Evolutionary conservation across 2,113 vertebrate genomes (phyloP).

Genomic region (Spea bombifrons): DNA sequence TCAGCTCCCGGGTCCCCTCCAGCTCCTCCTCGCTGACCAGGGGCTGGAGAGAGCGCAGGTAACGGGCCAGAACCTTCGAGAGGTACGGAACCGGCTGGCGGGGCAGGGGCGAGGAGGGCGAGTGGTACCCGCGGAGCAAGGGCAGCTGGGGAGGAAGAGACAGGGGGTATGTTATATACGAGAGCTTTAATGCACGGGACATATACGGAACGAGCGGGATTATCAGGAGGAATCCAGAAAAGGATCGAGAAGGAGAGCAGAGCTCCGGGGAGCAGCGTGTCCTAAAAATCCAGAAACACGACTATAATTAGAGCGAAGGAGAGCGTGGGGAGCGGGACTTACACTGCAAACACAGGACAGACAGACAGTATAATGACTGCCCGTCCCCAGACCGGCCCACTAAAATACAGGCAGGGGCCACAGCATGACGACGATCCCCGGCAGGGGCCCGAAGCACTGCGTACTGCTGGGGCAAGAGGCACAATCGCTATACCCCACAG

Average conservation of each 20-base stretch:
- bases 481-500: too few relatives aligned
- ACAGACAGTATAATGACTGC: too few relatives aligned
- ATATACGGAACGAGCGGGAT: background rate
- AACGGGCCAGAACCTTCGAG: conserved; percentile 66
- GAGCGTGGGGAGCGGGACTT: too few relatives aligned
- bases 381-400: too few relatives aligned
- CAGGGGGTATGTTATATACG: background rate
- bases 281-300: background rate
- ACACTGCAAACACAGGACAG: too few relatives aligned
- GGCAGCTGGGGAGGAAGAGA: conserved; percentile 14
- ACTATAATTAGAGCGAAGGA: too few relatives aligned
- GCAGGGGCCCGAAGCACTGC: too few relatives aligned
- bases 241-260: background rate
- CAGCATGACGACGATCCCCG: too few relatives aligned
- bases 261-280: background rate
- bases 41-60: conserved; percentile 72
- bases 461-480: too few relatives aligned
- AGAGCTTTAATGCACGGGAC: background rate
- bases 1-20: conserved; percentile 66
- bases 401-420: too few relatives aligned
- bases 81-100: conserved; percentile 72
- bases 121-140: background rate
- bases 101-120: conserved; percentile 56
- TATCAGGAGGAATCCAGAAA: background rate
- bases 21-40: conserved; percentile 71